Percentiles rank a stretch among this genome's conserved stretches.
Evolutionary conservation across 2,888 invertebrate species (phyloP).

Genomic region (Dasysyrphus tricinctus): DNA sequence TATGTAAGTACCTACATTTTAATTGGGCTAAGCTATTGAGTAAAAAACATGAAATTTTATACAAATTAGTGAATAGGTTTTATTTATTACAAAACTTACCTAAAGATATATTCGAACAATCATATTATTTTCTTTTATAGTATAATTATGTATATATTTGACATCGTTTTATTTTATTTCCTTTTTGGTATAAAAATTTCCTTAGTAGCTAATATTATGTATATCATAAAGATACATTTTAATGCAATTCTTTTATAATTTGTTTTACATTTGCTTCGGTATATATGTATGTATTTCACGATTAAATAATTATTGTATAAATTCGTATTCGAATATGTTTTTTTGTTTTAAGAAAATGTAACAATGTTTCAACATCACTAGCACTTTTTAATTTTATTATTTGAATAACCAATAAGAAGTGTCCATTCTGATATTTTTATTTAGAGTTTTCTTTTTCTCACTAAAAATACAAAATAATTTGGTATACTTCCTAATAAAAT

Average conservation of each 20-base stretch:
- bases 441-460: slow-evolving; percentile 18
- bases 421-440: slow-evolving; percentile 21
- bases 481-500: slow-evolving; percentile 27
- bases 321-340: slow-evolving; percentile 57
- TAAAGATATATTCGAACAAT: not conserved
- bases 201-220: slow-evolving; percentile 43
- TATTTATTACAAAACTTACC: not conserved
- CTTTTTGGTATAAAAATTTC: slow-evolving; percentile 53
- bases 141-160: not conserved
- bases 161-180: not conserved
- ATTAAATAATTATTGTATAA: slow-evolving; percentile 38
- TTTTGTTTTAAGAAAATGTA: slow-evolving; percentile 37
- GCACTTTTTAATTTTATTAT: slow-evolving; percentile 27
- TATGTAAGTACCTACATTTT: no score
- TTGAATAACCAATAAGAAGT: slow-evolving; percentile 4
- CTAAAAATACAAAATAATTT: slow-evolving; percentile 41
- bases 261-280: slow-evolving; percentile 1
- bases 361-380: slow-evolving; percentile 45
- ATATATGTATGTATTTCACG: not conserved
- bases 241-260: slow-evolving; percentile 1
- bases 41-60: no score
- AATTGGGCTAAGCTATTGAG: no score
- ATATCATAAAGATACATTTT: slow-evolving; percentile 2
- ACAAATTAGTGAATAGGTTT: not conserved
- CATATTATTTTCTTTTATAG: not conserved